Conservation (phyloP, 2,888 invertebrate genomes). For the Oeneis ivallda region DNA sequence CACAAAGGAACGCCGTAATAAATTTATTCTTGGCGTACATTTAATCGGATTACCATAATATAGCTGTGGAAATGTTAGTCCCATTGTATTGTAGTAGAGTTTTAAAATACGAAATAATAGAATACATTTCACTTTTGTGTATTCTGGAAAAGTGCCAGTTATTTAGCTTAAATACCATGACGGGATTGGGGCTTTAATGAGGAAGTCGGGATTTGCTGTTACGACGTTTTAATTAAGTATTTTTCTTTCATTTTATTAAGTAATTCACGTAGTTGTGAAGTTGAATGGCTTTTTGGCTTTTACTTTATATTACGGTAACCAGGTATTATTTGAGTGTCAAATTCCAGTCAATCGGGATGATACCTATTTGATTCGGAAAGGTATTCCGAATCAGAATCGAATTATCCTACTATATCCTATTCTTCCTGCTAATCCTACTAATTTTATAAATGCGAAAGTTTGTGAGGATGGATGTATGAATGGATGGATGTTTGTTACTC, state of each 20-base stretch:
- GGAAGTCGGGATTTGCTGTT: constrained; percentile 35
- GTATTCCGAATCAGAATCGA: too few species aligned
- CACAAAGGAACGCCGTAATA: constrained; percentile 23
- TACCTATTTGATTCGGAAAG: too few species aligned
- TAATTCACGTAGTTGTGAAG: constrained; percentile 3
- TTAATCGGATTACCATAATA: constrained; percentile 27
- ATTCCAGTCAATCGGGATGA: too few species aligned
- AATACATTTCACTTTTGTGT: constrained; percentile 37
- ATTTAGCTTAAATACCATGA: constrained; percentile 57
- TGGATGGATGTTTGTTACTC: too few species aligned
- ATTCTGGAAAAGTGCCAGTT: constrained; percentile 52
- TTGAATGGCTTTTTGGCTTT: constrained; percentile 10
- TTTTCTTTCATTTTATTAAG: constrained; percentile 22
- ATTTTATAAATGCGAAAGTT: too few species aligned
- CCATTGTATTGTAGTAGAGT: constrained; percentile 16
- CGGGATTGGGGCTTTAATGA: constrained; percentile 46
- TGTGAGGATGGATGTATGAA: too few species aligned
- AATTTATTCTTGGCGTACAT: constrained; percentile 25
- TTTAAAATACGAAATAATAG: constrained; percentile 26
- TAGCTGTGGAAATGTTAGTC: constrained; percentile 20
- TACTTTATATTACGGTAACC: neutral
- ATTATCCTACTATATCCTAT: too few species aligned
- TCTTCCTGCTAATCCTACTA: too few species aligned
- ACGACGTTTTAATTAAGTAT: constrained; percentile 33
- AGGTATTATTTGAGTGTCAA: too few species aligned